Evolutionary conservation across 2,888 invertebrate genomes (phyloP), one percentile per base, ranked within the genome.

Genomic region (Imbricaverruca yamaguchii): DNA sequence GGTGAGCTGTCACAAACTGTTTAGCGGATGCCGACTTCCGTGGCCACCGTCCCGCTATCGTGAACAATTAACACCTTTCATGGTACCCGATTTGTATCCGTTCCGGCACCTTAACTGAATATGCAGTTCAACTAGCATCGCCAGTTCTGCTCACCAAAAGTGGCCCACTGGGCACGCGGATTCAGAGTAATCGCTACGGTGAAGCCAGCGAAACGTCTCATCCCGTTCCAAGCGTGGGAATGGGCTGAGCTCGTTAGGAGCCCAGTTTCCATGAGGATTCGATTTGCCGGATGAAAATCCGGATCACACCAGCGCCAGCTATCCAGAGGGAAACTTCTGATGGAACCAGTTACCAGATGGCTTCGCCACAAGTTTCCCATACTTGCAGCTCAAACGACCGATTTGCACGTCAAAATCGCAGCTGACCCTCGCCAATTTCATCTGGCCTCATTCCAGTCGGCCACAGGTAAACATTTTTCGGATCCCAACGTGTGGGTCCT

Each of bases 391-490:
- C 90, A 88, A 90, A 91, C 90, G 91, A 92, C 91, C 91, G 91
- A 92, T 92, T 92, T 92, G 91, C 91, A 92, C 91, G 91, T 92
- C 91, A 92, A 91, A 91, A 91, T 89, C 91, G 91, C 91, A 91
- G 87, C 91, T 91, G 90, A 90, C 91, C 90, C 91, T 91, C 91
- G 91, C 89, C 91, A 90, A 89, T 91, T 91, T 90, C 91, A 90
- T 89, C 90, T 89, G 90, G 86, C 91, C 91, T 91, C 90, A 87
- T 89, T 91, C 91, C 91, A 89, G 89, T 90, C 91, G 90, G 90
- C 91, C 90, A 91, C 91, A 91, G 91, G 91, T 91, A 91, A 91
- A 91, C 90, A 91, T 91, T 91, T 91, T 91, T 91, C 91, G 91
- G 91, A 91, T 91, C 90, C 90, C 91, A 91, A 89, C 90, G 89